These are phyloP conservation scores for Tenthredo livida DNA, from an alignment of 2,888 invertebrate genomes.

Conservation along the genomic window DNA sequence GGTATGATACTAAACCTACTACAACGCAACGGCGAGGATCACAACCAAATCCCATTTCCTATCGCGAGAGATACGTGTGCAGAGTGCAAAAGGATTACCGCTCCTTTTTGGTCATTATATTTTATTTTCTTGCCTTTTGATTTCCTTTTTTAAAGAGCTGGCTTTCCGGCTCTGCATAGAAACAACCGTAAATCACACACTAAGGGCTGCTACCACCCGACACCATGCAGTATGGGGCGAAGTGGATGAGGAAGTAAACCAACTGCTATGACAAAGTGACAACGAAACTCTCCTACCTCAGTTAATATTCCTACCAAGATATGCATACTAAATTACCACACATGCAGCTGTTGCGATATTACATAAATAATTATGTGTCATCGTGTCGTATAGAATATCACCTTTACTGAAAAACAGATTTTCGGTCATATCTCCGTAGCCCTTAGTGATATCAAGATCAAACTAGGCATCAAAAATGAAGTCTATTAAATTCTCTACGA, in stretches of 20 bases:
- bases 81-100: not conserved
- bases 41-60: not conserved
- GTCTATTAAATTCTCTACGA: not conserved
- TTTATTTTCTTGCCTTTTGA: not conserved
- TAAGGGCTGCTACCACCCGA: not conserved
- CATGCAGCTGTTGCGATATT: not conserved
- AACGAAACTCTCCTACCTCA: not conserved
- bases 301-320: not conserved
- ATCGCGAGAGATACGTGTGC: not conserved
- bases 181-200: not conserved
- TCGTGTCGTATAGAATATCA: not conserved
- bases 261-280: conserved; percentile 30
- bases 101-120: not conserved
- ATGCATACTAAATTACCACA: not conserved
- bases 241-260: not conserved
- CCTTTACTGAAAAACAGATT: not conserved
- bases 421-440: not conserved
- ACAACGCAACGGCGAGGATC: not conserved
- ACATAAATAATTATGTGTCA: not conserved
- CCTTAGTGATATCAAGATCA: not conserved
- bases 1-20: too few relatives aligned
- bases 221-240: not conserved
- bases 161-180: not conserved
- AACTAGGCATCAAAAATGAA: not conserved
- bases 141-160: not conserved